A percentile compares a stretch with the other conserved stretches of the same genome.
These are phyloP conservation scores for Phenganax marumi DNA, from an alignment of 92 coral and sea anemone genomes.

Conservation along the genomic window DNA sequence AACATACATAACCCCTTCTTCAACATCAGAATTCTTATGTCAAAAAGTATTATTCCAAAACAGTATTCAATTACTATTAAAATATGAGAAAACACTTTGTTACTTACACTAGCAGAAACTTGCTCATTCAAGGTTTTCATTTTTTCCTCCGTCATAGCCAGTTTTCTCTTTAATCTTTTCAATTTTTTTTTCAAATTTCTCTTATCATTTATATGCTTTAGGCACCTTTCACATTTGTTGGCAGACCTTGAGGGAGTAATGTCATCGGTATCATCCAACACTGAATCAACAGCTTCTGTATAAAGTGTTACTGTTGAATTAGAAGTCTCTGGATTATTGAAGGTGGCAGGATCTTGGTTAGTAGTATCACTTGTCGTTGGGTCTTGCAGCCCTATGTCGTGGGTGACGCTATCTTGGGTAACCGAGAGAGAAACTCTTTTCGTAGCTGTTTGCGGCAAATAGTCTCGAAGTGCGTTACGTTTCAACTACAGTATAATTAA, in stretches of 20 bases:
- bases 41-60: too few relatives aligned
- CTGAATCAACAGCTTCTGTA: too few relatives aligned
- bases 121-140: background rate
- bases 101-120: background rate
- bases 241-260: too few relatives aligned
- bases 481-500: too few relatives aligned
- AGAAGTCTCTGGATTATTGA: background rate
- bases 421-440: background rate
- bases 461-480: too few relatives aligned
- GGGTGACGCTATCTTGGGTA: background rate
- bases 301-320: too few relatives aligned
- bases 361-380: background rate
- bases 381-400: constrained; percentile 2
- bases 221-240: background rate
- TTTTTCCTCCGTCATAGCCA: background rate
- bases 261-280: too few relatives aligned
- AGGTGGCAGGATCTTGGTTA: background rate
- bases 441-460: too few relatives aligned
- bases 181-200: background rate
- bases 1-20: too few relatives aligned
- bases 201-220: background rate
- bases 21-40: too few relatives aligned
- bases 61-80: background rate
- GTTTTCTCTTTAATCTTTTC: background rate
- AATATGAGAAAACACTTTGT: background rate